Percentiles rank a stretch among this genome's conserved stretches.
These are phyloP conservation scores for Helicorthomorpha holstii DNA, from an alignment of 1,140 invertebrate genomes.

Conservation along the genomic window DNA sequence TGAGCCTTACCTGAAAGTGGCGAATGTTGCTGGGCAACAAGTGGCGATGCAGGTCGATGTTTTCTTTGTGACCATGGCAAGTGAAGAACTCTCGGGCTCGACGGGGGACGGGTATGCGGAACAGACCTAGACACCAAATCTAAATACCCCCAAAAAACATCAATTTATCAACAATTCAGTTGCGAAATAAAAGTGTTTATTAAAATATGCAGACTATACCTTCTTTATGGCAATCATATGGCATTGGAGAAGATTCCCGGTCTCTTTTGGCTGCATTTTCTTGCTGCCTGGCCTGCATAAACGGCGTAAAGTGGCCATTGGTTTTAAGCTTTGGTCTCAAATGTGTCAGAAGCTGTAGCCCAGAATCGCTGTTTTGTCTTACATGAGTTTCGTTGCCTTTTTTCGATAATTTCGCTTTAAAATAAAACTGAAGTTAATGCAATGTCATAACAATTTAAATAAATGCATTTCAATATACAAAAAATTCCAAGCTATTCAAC, in stretches of 20 bases:
- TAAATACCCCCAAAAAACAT: not conserved
- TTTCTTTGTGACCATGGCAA: not conserved
- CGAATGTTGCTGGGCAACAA: too few relatives aligned
- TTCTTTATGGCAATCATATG: not conserved
- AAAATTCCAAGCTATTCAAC: too few relatives aligned
- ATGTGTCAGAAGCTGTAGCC: not conserved
- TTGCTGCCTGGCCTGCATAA: slow-evolving; percentile 31
- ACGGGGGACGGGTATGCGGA: not conserved
- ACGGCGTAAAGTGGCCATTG: slow-evolving; percentile 41
- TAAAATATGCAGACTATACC: not conserved
- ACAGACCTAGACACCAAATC: not conserved
- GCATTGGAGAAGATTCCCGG: not conserved
- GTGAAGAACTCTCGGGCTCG: not conserved
- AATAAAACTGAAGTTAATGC: too few relatives aligned
- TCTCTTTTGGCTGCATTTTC: not conserved
- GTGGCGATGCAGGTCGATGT: not conserved
- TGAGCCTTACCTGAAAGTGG: too few relatives aligned
- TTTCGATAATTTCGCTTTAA: not conserved
- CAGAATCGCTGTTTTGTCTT: not conserved
- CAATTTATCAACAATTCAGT: not conserved
- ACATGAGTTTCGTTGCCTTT: not conserved
- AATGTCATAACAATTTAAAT: too few relatives aligned
- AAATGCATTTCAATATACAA: too few relatives aligned
- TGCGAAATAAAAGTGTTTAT: not conserved
- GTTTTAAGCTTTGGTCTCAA: slow-evolving; percentile 37